Conservation (phyloP, 2,113 vertebrate species). For the Falcunculus frontatus region DNA sequence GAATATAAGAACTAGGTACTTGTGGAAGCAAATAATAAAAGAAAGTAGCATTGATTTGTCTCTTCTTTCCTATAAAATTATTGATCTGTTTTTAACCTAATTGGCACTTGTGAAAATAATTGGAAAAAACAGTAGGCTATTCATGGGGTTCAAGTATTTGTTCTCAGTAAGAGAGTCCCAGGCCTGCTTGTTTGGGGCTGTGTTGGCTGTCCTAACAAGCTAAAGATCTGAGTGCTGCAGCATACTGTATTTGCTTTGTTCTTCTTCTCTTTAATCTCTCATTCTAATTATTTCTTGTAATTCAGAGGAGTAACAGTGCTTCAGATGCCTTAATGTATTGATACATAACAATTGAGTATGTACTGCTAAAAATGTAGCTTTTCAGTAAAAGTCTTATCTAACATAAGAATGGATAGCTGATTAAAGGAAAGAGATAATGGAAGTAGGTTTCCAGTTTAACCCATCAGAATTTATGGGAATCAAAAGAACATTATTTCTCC, state of each 20-base stretch:
- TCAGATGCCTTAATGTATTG: background rate
- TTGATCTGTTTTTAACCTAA: conserved; percentile 62
- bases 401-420: background rate
- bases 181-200: background rate
- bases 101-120: conserved; percentile 60
- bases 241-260: conserved; percentile 22
- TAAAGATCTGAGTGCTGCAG: background rate
- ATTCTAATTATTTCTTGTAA: background rate
- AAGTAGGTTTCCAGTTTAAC: background rate
- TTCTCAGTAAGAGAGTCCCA: background rate
- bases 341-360: background rate
- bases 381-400: background rate
- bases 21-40: background rate
- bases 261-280: conserved; percentile 41
- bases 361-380: background rate
- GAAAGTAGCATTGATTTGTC: conserved; percentile 40
- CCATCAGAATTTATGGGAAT: background rate
- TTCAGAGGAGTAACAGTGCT: background rate
- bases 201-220: background rate
- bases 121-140: background rate
- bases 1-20: background rate
- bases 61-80: conserved; percentile 1
- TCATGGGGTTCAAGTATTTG: conserved; percentile 39
- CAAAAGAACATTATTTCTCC: background rate
- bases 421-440: background rate